phyloP scores from a whole-genome alignment of 2,888 invertebrate species.

The Petrophora chlorosata region DNA sequence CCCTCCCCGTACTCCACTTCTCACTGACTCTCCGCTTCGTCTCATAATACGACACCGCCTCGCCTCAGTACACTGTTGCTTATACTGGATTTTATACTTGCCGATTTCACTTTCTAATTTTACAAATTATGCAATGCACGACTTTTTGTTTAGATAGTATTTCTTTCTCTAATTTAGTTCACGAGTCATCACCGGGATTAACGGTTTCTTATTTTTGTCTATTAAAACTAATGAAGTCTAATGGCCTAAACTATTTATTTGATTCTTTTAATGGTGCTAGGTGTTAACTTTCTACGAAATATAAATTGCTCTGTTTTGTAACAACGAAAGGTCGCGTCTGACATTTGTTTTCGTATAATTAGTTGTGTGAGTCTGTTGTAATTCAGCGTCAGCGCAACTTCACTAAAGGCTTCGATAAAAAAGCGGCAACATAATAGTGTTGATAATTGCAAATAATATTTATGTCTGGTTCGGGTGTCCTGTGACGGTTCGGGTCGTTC shows the following conservation, averaged over 20 bases:
- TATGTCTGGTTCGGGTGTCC: slow-evolving; percentile 50
- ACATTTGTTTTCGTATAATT: slow-evolving; percentile 28
- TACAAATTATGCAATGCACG: slow-evolving; percentile 14
- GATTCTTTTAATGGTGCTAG: slow-evolving; percentile 34
- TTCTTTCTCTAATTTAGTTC: slow-evolving; percentile 15
- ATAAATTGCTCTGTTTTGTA: slow-evolving; percentile 36
- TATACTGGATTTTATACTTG: slow-evolving; percentile 18
- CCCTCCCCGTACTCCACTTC: slow-evolving; percentile 79
- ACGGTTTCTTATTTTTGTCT: slow-evolving; percentile 21
- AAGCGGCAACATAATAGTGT: slow-evolving; percentile 79
- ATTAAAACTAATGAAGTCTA: slow-evolving; percentile 37
- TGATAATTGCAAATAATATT: slow-evolving; percentile 70
- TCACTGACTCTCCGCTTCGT: slow-evolving; percentile 78
- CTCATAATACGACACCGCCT: slow-evolving; percentile 33
- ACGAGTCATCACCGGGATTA: slow-evolving; percentile 17
- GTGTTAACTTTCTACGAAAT: slow-evolving; percentile 45
- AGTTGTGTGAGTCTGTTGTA: slow-evolving; percentile 33
- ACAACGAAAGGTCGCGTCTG: slow-evolving; percentile 30
- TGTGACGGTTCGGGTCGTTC: slow-evolving; percentile 59
- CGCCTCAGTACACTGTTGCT: slow-evolving; percentile 26
- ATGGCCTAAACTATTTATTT: slow-evolving; percentile 33
- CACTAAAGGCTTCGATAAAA: slow-evolving; percentile 67
- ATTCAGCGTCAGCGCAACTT: slow-evolving; percentile 62
- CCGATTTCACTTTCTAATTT: slow-evolving; percentile 33
- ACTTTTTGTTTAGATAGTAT: slow-evolving; percentile 12